Conservation (phyloP, 2,797 vertebrate genomes). For the Poeciliopsis infans region DNA sequence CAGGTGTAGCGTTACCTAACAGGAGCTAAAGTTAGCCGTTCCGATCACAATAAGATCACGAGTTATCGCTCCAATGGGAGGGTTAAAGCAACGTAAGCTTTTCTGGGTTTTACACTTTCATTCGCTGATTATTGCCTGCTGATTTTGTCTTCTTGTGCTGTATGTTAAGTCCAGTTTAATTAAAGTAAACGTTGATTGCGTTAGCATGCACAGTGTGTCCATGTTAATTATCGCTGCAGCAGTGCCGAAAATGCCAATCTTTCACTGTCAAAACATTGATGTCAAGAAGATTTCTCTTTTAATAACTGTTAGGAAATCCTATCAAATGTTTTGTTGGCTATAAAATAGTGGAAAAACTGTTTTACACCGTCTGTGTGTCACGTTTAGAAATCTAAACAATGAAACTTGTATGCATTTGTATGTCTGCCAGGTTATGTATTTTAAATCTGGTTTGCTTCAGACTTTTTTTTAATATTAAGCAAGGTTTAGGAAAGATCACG, state of each 20-base stretch:
- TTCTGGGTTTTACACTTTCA: neutral
- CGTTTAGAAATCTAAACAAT: neutral
- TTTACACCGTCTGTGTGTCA: too few relatives aligned
- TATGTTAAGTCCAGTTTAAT: neutral
- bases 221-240: neutral
- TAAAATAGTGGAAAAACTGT: neutral
- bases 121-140: neutral
- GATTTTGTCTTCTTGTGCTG: neutral
- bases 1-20: constrained; percentile 22
- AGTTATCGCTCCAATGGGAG: neutral
- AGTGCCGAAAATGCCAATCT: neutral
- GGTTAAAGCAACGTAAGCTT: too few relatives aligned
- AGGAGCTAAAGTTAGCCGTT: neutral
- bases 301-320: neutral
- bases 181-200: neutral
- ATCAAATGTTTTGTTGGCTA: neutral
- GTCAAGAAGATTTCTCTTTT: neutral
- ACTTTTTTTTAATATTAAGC: neutral
- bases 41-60: neutral
- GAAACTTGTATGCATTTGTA: neutral
- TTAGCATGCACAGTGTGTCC: neutral
- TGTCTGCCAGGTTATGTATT: neutral
- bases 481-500: neutral
- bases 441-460: neutral
- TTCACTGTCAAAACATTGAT: neutral